A percentile compares a stretch with the other conserved stretches of the same genome.
Evolutionary conservation across 2,113 vertebrate genomes (phyloP).

Genomic region (Cryptomyrus ogoouensis): DNA sequence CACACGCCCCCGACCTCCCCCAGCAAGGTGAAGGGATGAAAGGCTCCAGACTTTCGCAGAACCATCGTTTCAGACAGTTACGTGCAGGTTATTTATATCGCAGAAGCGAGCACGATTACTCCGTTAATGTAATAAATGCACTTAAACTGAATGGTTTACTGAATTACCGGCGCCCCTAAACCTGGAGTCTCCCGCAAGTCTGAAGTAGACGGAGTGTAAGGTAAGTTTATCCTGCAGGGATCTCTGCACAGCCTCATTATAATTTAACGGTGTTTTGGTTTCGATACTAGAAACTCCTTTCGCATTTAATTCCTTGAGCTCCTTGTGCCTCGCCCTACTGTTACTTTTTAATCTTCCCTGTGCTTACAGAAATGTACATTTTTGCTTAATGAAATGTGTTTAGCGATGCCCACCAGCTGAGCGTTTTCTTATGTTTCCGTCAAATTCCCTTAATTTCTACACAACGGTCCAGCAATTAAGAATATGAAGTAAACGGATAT

Average conservation of each 20-base stretch:
- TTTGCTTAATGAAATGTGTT: background rate
- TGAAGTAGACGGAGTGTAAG: background rate
- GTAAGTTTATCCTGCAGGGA: background rate
- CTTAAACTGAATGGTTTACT: background rate
- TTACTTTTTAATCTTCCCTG: background rate
- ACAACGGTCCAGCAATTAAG: background rate
- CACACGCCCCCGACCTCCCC: background rate
- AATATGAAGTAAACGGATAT: background rate
- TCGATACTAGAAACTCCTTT: background rate
- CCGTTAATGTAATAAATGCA: background rate
- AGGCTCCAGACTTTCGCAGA: background rate
- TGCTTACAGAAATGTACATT: background rate
- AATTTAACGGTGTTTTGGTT: background rate
- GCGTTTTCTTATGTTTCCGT: background rate
- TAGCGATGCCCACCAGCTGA: background rate
- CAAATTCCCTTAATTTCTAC: background rate
- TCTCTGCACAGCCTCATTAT: background rate
- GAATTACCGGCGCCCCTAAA: background rate
- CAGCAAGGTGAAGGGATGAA: background rate
- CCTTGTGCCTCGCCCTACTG: background rate
- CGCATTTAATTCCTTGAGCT: background rate
- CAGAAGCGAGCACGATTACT: background rate
- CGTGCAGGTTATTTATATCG: background rate
- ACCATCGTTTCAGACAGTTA: background rate
- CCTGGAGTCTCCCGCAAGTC: background rate